Base-by-base conservation (phyloP, 2,888 invertebrate species). In the Lasioglossum calceatum region DNA sequence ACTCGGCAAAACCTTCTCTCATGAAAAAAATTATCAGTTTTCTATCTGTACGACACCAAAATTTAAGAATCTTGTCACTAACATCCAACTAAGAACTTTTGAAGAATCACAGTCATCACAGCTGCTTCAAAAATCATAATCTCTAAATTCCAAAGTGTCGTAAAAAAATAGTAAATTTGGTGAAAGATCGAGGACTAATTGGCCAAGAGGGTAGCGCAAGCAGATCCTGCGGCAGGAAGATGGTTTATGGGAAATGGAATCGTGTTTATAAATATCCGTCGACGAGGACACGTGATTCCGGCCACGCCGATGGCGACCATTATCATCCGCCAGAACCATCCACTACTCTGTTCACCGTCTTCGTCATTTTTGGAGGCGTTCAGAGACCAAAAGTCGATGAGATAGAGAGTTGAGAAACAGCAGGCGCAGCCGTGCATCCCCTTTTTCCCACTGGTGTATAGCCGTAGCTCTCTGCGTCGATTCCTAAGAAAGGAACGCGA, bases 361-460 rank as follows among this genome's bases (percentile, higher is more conserved):
- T 87, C 91, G 82, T 91, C 88, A 89, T 91, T 91, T 90, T 83
- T 87, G 80, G 79, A 88, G 85, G 91, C 87, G 89, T 90, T 90
- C 85, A 79, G 86, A 81, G 89, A 83, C 86, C 83, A 79, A 90
- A 89, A 90, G 87, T 83, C 92, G 90, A 88, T 87, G 90, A 93
- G 94, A 94, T 94, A 94, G 92, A 90, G 90, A 86, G 70, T 93
- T 94, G 94, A 94, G 94, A 94, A 93, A 92, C 92, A 93, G 92
- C 94, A 94, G 94, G 91, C 94, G 91, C 82, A 85, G 90, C 81
- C 86, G 89, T 87, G 88, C 88, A 90, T 92, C 90, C 92, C 90
- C 88, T 87, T 89, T 84, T 89, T 84, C 90, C 92, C 90, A 67
- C 67, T 88, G 86, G 84, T 77, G 19, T 79, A 54, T 61, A 61